Evolutionary conservation across 2,797 vertebrate genomes (phyloP).

Genomic region (Alouatta caraya): DNA sequence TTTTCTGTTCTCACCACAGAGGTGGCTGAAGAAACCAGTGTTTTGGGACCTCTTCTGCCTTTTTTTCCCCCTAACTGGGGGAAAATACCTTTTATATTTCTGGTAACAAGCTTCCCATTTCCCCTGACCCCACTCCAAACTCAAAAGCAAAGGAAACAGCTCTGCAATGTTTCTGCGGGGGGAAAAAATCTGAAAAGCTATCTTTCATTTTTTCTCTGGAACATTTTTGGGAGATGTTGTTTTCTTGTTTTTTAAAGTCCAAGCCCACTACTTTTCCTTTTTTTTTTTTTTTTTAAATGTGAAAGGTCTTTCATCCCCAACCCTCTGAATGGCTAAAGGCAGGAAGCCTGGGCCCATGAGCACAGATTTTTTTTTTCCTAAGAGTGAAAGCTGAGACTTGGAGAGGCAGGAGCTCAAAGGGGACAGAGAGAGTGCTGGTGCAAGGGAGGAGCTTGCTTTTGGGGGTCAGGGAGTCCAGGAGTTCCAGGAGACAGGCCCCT

Average conservation of each 20-base stretch:
- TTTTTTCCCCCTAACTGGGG: not conserved
- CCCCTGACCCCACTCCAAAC: not conserved
- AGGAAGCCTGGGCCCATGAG: not conserved
- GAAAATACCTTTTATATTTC: constrained; percentile 50
- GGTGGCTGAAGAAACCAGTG: not conserved
- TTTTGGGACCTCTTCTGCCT: constrained; percentile 15
- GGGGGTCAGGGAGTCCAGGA: not conserved
- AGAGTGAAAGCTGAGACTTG: not conserved
- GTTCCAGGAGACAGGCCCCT: not conserved
- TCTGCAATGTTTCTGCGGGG: not conserved
- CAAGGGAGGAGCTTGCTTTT: no score
- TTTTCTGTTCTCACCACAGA: not conserved
- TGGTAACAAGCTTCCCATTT: not conserved
- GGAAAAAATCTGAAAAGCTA: not conserved
- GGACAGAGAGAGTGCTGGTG: not conserved
- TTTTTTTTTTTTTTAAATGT: constrained; percentile 32
- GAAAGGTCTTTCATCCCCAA: not conserved
- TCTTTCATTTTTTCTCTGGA: not conserved
- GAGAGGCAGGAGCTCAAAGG: not conserved
- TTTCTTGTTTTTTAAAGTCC: constrained; percentile 34
- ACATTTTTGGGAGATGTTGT: constrained; percentile 40
- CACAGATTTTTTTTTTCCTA: not conserved
- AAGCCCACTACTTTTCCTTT: not conserved
- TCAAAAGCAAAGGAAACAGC: not conserved
- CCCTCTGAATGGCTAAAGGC: not conserved